A percentile compares a stretch with the other conserved stretches of the same genome.
Evolutionary conservation across 2,888 invertebrate species (phyloP).

Genomic region (Siphonodentalium dalli): DNA sequence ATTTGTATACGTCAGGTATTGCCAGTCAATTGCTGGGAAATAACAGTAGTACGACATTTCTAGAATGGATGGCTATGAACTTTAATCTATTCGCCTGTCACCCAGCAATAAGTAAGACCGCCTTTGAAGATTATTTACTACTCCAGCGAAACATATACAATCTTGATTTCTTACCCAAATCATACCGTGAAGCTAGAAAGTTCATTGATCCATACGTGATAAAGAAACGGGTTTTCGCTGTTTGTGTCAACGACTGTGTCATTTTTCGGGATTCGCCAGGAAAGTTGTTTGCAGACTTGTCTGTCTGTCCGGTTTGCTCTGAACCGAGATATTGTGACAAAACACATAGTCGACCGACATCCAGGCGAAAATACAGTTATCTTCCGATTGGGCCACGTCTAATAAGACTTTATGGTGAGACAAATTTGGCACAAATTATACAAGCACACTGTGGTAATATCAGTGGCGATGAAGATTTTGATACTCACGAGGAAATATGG

Average conservation of each 20-base stretch:
- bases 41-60: background rate
- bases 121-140: background rate
- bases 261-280: no score
- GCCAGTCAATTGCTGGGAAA: background rate
- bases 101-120: background rate
- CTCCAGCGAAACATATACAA: background rate
- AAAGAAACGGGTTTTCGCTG: background rate
- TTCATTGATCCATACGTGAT: background rate
- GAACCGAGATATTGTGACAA: background rate
- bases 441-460: background rate
- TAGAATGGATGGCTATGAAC: conserved; percentile 8
- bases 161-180: background rate
- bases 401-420: conserved; percentile 10
- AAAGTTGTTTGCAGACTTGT: background rate
- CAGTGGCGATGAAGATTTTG: no score
- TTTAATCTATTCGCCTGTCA: background rate
- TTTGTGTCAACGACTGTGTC: conserved; percentile 9
- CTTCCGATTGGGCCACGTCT: conserved; percentile 3
- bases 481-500: background rate
- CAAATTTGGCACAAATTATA: conserved; percentile 2
- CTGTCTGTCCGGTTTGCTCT: background rate
- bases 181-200: background rate
- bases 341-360: background rate
- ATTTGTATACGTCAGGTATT: background rate
- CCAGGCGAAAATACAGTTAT: background rate